Conservation (phyloP, 2,888 invertebrate species). For the Andrena camellia region DNA sequence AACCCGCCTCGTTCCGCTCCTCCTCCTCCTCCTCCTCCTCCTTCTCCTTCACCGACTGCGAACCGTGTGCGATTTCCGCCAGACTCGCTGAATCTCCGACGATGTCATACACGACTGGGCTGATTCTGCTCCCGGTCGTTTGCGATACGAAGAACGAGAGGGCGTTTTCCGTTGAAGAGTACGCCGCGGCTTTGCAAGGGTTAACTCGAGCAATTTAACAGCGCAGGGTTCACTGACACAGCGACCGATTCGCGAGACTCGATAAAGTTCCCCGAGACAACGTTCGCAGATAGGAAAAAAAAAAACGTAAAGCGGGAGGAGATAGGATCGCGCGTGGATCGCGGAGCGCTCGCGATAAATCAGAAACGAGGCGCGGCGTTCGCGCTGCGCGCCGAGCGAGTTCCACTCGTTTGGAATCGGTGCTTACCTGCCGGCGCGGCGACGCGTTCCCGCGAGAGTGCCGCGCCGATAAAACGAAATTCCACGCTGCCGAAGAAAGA, state of each 20-base stretch:
- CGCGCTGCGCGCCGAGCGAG: slow-evolving; percentile 2
- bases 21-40: slow-evolving; percentile 3
- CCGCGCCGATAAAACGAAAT: slow-evolving; percentile 55
- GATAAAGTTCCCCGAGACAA: neutral
- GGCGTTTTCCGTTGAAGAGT: neutral
- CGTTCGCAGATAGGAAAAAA: neutral
- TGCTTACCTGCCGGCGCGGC: slow-evolving; percentile 7
- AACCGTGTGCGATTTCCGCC: slow-evolving; percentile 4
- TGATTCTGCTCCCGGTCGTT: neutral
- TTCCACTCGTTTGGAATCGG: slow-evolving; percentile 25
- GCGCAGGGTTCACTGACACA: too few relatives aligned
- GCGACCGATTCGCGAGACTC: too few relatives aligned
- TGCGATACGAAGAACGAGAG: neutral
- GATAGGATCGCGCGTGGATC: slow-evolving; percentile 1
- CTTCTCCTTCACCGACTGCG: neutral
- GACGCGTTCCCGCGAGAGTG: slow-evolving; percentile 4
- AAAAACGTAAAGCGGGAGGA: neutral
- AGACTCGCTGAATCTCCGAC: slow-evolving; percentile 6
- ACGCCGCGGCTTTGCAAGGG: too few relatives aligned
- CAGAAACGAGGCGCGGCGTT: slow-evolving; percentile 14
- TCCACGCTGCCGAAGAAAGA: slow-evolving; percentile 17
- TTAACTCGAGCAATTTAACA: too few relatives aligned
- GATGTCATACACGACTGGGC: neutral
- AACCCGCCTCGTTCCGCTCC: slow-evolving; percentile 15
- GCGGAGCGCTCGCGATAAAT: slow-evolving; percentile 29